These are phyloP conservation scores for Philereme vetulata DNA, from an alignment of 2,888 invertebrate genomes.

Conservation along the genomic window DNA sequence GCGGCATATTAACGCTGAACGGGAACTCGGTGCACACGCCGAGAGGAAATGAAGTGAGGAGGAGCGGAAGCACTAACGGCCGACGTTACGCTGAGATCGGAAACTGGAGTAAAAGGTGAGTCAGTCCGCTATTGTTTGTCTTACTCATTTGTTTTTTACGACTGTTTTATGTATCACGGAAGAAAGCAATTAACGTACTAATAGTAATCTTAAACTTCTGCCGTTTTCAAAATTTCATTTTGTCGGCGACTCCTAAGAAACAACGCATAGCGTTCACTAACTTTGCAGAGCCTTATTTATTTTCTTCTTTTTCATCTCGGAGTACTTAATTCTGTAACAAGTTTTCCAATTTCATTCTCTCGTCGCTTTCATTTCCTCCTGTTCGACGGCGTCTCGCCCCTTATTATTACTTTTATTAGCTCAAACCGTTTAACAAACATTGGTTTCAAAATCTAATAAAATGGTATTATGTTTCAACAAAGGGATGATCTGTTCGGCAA, in stretches of 20 bases:
- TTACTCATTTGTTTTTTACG: conserved; percentile 40
- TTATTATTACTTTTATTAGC: conserved; percentile 82
- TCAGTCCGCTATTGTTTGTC: conserved; percentile 43
- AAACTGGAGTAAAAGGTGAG: conserved; percentile 83
- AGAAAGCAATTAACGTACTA: conserved; percentile 32
- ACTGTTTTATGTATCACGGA: conserved; percentile 30
- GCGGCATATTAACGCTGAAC: conserved; percentile 81
- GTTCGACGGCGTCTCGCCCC: conserved; percentile 63
- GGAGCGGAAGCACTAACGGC: conserved; percentile 79
- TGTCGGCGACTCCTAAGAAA: conserved; percentile 26
- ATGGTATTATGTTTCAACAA: conserved; percentile 65
- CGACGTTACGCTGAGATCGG: conserved; percentile 85
- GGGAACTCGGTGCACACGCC: conserved; percentile 77
- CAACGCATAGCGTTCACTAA: conserved; percentile 48
- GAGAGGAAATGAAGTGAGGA: conserved; percentile 81
- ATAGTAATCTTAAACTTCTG: conserved; percentile 27
- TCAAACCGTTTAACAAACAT: conserved; percentile 81
- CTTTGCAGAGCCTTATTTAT: conserved; percentile 72
- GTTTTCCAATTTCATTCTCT: conserved; percentile 83
- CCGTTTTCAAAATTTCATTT: conserved; percentile 33
- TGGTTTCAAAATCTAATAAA: conserved; percentile 74
- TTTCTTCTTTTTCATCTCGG: conserved; percentile 72
- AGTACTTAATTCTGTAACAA: conserved; percentile 75
- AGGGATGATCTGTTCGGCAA: conserved; percentile 45
- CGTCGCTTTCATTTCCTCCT: conserved; percentile 80